Percentiles rank a stretch among this genome's conserved stretches.
phyloP scores from a whole-genome alignment of 2,797 vertebrate genomes.

The Poecilia velifera region DNA sequence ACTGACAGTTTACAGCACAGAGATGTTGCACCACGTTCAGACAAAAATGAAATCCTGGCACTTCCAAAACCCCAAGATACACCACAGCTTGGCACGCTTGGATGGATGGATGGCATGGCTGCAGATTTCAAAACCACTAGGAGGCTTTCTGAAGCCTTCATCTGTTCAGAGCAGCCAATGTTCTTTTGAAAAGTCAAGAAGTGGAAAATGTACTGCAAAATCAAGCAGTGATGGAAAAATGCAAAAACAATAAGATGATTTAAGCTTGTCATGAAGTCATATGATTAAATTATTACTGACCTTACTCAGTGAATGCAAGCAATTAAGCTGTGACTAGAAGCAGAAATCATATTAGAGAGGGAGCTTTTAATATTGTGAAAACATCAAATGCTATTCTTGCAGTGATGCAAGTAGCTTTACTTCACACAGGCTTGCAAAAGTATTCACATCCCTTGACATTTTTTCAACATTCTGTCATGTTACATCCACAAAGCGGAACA shows the following conservation, averaged over 20 bases:
- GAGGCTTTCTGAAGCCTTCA: conserved; percentile 20
- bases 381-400: neutral
- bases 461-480: neutral
- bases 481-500: neutral
- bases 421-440: neutral
- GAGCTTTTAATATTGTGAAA: neutral
- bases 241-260: conserved; percentile 18
- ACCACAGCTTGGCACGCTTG: conserved; percentile 25
- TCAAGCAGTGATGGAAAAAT: conserved; percentile 24
- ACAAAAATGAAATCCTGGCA: conserved; percentile 17
- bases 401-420: neutral
- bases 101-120: conserved; percentile 5
- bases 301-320: conserved; percentile 26
- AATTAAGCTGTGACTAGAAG: conserved; percentile 23
- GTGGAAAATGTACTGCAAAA: conserved; percentile 16
- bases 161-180: conserved; percentile 8
- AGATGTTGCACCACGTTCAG: conserved; percentile 8
- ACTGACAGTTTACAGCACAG: conserved; percentile 19
- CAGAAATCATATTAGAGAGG: conserved; percentile 21
- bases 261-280: conserved; percentile 11
- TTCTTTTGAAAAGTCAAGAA: conserved; percentile 19
- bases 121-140: conserved; percentile 26
- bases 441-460: neutral
- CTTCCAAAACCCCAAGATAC: conserved; percentile 44
- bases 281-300: conserved; percentile 13